These are phyloP conservation scores for Hippocampus barbouri DNA, from an alignment of 2,113 vertebrate genomes.

Conservation along the genomic window DNA sequence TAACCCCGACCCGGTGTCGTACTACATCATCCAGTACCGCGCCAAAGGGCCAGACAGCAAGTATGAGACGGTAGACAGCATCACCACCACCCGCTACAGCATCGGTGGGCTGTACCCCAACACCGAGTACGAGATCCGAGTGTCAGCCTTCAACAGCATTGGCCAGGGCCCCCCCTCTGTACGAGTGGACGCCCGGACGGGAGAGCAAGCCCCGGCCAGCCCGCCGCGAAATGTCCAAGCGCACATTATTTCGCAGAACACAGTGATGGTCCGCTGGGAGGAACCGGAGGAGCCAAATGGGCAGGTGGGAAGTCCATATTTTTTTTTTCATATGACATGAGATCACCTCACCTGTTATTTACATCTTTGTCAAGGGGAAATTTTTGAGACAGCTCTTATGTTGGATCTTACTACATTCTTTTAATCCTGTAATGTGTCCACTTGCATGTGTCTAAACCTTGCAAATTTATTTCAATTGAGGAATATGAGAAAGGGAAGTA, in stretches of 20 bases:
- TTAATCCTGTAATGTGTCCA: background rate
- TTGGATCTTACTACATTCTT: background rate
- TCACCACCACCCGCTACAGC: slow-evolving; percentile 97
- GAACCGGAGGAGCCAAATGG: slow-evolving; percentile 96
- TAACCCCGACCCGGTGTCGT: slow-evolving; percentile 92
- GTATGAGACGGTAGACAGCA: slow-evolving; percentile 92
- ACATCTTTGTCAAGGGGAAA: background rate
- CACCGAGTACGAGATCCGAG: slow-evolving; percentile 94
- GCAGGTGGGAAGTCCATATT: slow-evolving; percentile 70
- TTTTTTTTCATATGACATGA: too few species aligned
- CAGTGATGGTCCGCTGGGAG: slow-evolving; percentile 97
- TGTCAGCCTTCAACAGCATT: slow-evolving; percentile 94
- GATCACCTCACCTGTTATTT: background rate
- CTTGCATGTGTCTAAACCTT: background rate
- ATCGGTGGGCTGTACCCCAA: slow-evolving; percentile 97
- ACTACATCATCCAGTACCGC: slow-evolving; percentile 96
- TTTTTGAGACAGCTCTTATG: background rate
- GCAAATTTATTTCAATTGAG: background rate
- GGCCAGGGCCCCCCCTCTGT: slow-evolving; percentile 91
- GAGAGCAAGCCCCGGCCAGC: slow-evolving; percentile 92
- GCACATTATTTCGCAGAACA: slow-evolving; percentile 87
- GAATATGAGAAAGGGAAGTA: background rate
- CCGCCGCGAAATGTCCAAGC: slow-evolving; percentile 91
- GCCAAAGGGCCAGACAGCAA: slow-evolving; percentile 93
- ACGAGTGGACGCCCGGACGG: slow-evolving; percentile 87